Evolutionary conservation across 2,113 vertebrate species (phyloP).

Genomic region (Mugil cephalus): DNA sequence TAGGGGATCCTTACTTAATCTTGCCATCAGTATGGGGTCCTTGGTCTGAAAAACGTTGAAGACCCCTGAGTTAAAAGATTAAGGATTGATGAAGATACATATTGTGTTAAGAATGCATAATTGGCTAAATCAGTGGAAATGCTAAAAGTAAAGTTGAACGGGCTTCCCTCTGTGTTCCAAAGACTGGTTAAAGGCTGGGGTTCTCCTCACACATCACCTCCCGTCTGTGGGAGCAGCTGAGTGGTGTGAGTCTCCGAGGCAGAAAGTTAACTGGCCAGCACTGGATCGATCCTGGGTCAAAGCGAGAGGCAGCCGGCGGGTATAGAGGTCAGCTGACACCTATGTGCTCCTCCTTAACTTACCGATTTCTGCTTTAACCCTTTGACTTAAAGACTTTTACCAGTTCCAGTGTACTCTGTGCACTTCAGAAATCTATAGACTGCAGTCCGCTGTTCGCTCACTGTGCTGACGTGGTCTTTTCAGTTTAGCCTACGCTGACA

Average conservation of each 20-base stretch:
- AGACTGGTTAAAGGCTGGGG: slow-evolving; percentile 16
- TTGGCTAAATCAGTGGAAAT: too few relatives aligned
- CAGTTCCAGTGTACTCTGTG: slow-evolving; percentile 35
- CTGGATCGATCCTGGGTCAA: slow-evolving; percentile 77
- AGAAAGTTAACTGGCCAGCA: slow-evolving; percentile 67
- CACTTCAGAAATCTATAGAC: slow-evolving; percentile 50
- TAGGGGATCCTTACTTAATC: too few relatives aligned
- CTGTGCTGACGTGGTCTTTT: slow-evolving; percentile 11
- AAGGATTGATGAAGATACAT: too few relatives aligned
- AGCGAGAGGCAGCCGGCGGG: slow-evolving; percentile 43
- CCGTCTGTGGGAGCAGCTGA: slow-evolving; percentile 45
- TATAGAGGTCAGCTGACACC: slow-evolving; percentile 60
- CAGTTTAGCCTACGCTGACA: background rate
- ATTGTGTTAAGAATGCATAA: too few relatives aligned
- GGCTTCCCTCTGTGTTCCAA: too few relatives aligned
- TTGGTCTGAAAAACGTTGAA: too few relatives aligned
- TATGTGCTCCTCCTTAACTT: slow-evolving; percentile 75
- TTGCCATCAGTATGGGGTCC: too few relatives aligned
- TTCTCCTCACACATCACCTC: slow-evolving; percentile 53
- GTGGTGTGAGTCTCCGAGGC: slow-evolving; percentile 37
- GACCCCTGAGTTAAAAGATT: too few relatives aligned
- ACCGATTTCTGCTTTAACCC: slow-evolving; percentile 71
- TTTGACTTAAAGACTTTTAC: slow-evolving; percentile 57
- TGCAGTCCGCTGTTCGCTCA: slow-evolving; percentile 29
- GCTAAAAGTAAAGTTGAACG: too few relatives aligned